Base-by-base conservation (phyloP, 2,113 vertebrate genomes). In the Shinisaurus crocodilurus region DNA sequence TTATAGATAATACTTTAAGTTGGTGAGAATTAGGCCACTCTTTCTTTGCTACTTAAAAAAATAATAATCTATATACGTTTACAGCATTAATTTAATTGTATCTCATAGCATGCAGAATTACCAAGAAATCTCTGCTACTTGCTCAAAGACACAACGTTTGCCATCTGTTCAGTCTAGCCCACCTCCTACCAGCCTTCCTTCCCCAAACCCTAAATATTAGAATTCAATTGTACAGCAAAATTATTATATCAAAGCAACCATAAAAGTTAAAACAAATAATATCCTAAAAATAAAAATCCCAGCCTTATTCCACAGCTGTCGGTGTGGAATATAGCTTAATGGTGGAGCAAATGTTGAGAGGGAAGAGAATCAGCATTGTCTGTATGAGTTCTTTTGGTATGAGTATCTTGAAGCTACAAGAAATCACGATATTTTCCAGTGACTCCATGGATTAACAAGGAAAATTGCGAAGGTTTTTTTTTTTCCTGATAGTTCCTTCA, bases 181-280 rank as follows among this genome's bases (percentile, higher is more conserved):
- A 37, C 81, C 90, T 79, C 81, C 32, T 48, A 91, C 3, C 86
- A 86, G 34, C 43, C 81, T 92, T 57, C 1, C 86, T 91, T 85
- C 70, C 69, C 75, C 85, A 93, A 91, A 89, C 83, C 69, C 74
- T 91, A 90, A 95, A 87, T 90, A 92, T 91, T 92, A 90, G 89
- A 96, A 95, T 97, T 95, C 92, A 94, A 91, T 90, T 34, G 2
- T 91, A 90, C 6, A 69, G n/a, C 40, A 92, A 85, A 89, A 95
- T 92, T 95, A 93, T 92, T 95, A 90, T 95, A 95, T 94, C 87
- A 94, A 90, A 92, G 93, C 50, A 50, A 29, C 40, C 9, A 63
- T 84, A 95, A 94, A 76, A 27, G 91, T 91, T 57, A 94, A 91
- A 94, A 50, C 12, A 95, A 57, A 12, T 91, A 94, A 92, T 88